Evolutionary conservation across 2,113 vertebrate genomes (phyloP).

Genomic region (Aspiorhynchus laticeps): DNA sequence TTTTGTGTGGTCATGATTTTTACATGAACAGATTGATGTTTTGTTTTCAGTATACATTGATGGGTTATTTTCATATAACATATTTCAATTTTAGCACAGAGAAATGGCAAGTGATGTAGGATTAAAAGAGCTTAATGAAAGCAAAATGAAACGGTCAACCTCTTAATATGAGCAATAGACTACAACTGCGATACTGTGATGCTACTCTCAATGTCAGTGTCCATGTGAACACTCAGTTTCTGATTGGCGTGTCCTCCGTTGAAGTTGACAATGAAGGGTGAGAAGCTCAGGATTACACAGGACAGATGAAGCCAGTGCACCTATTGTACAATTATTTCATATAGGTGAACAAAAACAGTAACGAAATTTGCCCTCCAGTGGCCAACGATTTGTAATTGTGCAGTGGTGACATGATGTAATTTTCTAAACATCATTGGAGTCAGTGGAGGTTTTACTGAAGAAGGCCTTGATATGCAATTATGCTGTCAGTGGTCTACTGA

Average conservation of each 20-base stretch:
- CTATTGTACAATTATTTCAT: neutral
- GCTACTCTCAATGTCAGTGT: constrained; percentile 62
- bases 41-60: neutral
- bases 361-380: neutral
- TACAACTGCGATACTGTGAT: constrained; percentile 78
- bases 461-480: constrained; percentile 35
- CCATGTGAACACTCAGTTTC: constrained; percentile 6
- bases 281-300: neutral
- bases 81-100: neutral
- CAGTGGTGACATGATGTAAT: neutral
- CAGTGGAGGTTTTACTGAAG: neutral
- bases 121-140: neutral
- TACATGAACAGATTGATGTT: neutral
- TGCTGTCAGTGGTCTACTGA: constrained; percentile 20
- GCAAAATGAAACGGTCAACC: neutral
- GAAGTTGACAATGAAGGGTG: neutral
- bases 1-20: neutral
- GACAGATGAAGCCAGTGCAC: neutral
- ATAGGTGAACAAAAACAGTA: neutral
- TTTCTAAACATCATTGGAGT: constrained; percentile 15
- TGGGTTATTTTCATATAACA: too few relatives aligned
- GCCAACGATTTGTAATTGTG: constrained; percentile 26
- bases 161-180: constrained; percentile 70
- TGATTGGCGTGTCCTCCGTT: neutral
- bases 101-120: constrained; percentile 11